A percentile compares a stretch with the other conserved stretches of the same genome.
These are phyloP conservation scores for Chloroceryle amazona DNA, from an alignment of 2,797 vertebrate genomes.

Conservation along the genomic window DNA sequence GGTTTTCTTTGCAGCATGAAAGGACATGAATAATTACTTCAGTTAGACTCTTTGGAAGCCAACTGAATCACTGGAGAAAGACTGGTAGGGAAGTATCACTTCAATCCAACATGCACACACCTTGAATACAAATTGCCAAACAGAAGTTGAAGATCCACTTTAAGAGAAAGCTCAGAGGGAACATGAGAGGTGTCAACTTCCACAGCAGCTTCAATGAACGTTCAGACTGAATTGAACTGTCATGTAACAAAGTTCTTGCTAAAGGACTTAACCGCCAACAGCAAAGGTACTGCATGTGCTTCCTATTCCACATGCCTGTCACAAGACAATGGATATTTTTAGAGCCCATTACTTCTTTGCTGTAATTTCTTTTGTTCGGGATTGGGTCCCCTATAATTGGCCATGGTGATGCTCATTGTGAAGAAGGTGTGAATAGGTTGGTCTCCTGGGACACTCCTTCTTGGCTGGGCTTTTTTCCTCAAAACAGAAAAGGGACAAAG, in stretches of 20 bases:
- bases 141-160: not conserved
- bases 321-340: not conserved
- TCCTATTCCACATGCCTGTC: not conserved
- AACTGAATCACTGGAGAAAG: not conserved
- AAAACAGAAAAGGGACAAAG: not conserved
- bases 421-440: not conserved
- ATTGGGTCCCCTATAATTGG: not conserved
- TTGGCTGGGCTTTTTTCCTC: not conserved
- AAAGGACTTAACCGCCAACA: not conserved
- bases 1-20: not conserved
- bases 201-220: not conserved
- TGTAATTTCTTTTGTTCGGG: not conserved
- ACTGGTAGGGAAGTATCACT: not conserved
- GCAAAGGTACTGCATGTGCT: not conserved
- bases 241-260: not conserved
- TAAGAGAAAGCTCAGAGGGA: not conserved
- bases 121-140: not conserved
- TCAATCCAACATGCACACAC: rapidly evolving
- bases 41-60: not conserved
- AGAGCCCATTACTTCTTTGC: not conserved
- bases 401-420: not conserved
- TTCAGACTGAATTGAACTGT: not conserved
- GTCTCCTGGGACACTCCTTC: not conserved
- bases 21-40: not conserved
- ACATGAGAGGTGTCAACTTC: not conserved